Evolutionary conservation across 2,113 vertebrate genomes (phyloP), one percentile per base, ranked within the genome.

Genomic region (Chunga burmeisteri): DNA sequence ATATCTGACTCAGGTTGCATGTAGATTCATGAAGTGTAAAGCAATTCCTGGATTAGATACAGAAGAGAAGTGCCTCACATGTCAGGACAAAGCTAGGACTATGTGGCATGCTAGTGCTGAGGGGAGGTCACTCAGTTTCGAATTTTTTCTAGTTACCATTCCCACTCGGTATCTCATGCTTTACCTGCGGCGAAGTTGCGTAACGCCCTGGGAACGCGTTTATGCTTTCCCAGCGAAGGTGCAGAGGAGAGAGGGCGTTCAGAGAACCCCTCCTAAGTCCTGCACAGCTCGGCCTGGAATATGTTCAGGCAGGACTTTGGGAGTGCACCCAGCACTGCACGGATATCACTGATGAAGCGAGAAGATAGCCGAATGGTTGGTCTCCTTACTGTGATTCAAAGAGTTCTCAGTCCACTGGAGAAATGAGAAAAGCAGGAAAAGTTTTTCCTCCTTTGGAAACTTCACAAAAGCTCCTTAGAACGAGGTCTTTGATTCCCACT

Each of bases 11-110:
- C 96, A 97, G 0, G 1, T 13, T 93, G 87, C 97, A 32, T 96
- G 97, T 93, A 90, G 80, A 62, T 93, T 97, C 97, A 97, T 97
- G 97, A 97, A 96, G 93, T 38, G 11, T 85, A 81, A 91, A 96
- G 96, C 3, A 65, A 96, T 97, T 85, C 61, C 71, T 95, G 88
- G 94, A 82, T 74, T 71, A 97, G 88, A 94, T 94, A 96, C 74
- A 93, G 86, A 83, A 68, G 59, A 89, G 83, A 93, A 82, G 88
- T 72, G 63, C 81, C 81, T 96, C 91, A 29, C 97, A 70, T 95
- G 96, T 97, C 86, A 93, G 86, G 82, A 86, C 96, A 97, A n/a
- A 94, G 70, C 86, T 61, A 86, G 65, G 55, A 53, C 93, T 86
- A 68, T 94, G 70, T 80, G 91, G 96, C 93, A 18, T 96, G 94